A percentile compares a stretch with the other conserved stretches of the same genome.
These are phyloP conservation scores for Chroicocephalus ridibundus DNA, from an alignment of 2,113 vertebrate genomes.

Conservation along the genomic window DNA sequence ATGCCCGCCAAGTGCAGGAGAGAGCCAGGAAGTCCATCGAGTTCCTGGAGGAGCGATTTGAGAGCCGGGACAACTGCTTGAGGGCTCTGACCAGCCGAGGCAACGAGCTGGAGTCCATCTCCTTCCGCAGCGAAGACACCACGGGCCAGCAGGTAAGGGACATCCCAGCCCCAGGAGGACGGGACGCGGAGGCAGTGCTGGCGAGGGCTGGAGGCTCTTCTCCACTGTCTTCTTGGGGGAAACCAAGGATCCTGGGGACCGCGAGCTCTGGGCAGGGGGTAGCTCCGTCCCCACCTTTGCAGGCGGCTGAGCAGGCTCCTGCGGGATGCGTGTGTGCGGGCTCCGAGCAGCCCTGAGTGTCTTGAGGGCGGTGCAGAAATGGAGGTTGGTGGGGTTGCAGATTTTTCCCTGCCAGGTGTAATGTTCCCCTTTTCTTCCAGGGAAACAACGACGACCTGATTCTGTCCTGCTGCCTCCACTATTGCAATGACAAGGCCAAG, in stretches of 20 bases:
- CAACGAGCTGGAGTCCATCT: constrained; percentile 94
- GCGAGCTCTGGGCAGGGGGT: not conserved
- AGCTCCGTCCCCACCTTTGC: not conserved
- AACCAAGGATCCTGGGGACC: accelerated
- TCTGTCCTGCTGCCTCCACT: constrained; percentile 88
- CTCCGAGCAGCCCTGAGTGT: not conserved
- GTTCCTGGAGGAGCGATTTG: constrained; percentile 91
- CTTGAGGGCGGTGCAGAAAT: accelerated
- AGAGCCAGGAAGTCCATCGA: constrained; percentile 87
- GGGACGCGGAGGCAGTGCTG: accelerated
- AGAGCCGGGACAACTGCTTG: constrained; percentile 86
- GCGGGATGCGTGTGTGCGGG: accelerated
- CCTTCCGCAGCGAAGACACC: constrained; percentile 96
- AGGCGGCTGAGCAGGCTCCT: not conserved
- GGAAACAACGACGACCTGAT: constrained; percentile 95
- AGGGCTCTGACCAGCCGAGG: constrained; percentile 94
- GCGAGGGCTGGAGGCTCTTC: not conserved
- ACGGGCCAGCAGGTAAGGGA: constrained; percentile 89
- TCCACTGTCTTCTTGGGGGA: not conserved
- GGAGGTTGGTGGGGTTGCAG: not conserved
- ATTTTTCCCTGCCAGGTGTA: not conserved
- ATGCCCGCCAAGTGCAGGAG: constrained; percentile 90
- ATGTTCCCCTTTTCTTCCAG: constrained; percentile 69
- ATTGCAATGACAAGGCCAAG: constrained; percentile 97
- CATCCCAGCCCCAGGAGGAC: not conserved